Percentiles rank a stretch among this genome's conserved stretches.
These are phyloP conservation scores for Troglohyphantes excavatus DNA, from an alignment of 2,888 invertebrate species.

Conservation along the genomic window DNA sequence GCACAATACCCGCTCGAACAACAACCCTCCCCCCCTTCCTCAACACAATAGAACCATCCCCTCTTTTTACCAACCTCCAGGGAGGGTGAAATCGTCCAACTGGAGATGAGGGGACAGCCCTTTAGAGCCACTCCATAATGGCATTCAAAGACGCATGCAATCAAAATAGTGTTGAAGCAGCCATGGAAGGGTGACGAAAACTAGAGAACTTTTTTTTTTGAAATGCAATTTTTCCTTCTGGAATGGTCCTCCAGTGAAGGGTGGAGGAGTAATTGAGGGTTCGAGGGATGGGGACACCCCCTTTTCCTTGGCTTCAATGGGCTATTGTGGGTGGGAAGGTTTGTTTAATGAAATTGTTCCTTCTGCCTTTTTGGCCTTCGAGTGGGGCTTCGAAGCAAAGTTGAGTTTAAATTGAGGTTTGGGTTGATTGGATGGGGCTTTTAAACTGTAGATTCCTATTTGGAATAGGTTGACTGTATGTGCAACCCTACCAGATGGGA, in stretches of 20 bases:
- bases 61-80: neutral
- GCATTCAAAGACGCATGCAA: slow-evolving; percentile 29
- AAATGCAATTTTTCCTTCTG: neutral
- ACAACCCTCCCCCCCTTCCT: too few relatives aligned
- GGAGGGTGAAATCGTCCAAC: too few relatives aligned
- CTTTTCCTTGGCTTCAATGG: neutral
- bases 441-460: neutral
- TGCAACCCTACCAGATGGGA: too few relatives aligned
- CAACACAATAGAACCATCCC: neutral
- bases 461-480: too few relatives aligned
- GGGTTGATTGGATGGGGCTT: neutral
- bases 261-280: neutral
- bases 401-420: neutral
- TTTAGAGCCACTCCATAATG: slow-evolving; percentile 25
- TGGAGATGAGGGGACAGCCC: neutral
- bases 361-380: neutral
- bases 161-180: slow-evolving; percentile 25
- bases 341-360: slow-evolving; percentile 9
- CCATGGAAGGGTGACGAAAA: neutral
- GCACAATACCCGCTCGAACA: neutral
- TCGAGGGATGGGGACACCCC: neutral
- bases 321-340: neutral
- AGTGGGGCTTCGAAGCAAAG: neutral
- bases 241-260: slow-evolving; percentile 4
- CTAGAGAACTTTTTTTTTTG: neutral